phyloP scores from a whole-genome alignment of 1,140 invertebrate genomes.

The Scylla paramamosain region DNA sequence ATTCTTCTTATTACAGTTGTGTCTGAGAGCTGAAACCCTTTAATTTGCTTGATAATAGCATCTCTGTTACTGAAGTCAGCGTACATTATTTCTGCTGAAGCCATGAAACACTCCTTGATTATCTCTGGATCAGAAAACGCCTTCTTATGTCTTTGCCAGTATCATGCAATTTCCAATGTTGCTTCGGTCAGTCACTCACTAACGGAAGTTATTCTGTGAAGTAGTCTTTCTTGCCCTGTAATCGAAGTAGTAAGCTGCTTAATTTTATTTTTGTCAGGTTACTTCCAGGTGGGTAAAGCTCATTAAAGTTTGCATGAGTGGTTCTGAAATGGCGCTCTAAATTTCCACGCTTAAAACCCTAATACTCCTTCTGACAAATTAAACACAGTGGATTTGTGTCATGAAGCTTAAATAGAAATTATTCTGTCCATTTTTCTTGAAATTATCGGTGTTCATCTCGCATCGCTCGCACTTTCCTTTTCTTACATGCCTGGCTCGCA shows the following conservation, averaged over 20 bases:
- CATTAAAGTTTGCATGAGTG: slow-evolving; percentile 63
- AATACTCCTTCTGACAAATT: slow-evolving; percentile 53
- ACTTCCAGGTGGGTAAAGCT: slow-evolving; percentile 58
- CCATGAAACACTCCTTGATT: slow-evolving; percentile 43
- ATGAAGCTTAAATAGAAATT: slow-evolving; percentile 53
- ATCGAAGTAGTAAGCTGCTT: slow-evolving; percentile 55
- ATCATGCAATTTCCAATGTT: slow-evolving; percentile 59
- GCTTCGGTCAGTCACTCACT: slow-evolving; percentile 45
- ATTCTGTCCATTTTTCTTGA: slow-evolving; percentile 54
- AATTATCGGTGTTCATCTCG: slow-evolving; percentile 43
- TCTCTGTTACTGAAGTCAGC: slow-evolving; percentile 56
- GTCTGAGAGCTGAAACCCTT: slow-evolving; percentile 39
- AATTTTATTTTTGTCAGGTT: slow-evolving; percentile 53
- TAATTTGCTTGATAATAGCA: slow-evolving; percentile 55
- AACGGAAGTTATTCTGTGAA: slow-evolving; percentile 53
- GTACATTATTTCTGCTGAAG: slow-evolving; percentile 62
- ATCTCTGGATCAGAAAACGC: slow-evolving; percentile 45
- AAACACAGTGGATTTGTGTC: slow-evolving; percentile 45
- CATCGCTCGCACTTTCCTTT: slow-evolving; percentile 41
- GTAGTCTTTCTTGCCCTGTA: slow-evolving; percentile 55
- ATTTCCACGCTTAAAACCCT: slow-evolving; percentile 46
- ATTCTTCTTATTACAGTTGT: slow-evolving; percentile 7
- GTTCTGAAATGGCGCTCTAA: slow-evolving; percentile 58
- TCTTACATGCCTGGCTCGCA: slow-evolving; percentile 35
- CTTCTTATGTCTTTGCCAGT: slow-evolving; percentile 52